Conservation (phyloP, 2,797 vertebrate genomes). For the Phylloscopus collybita region DNA sequence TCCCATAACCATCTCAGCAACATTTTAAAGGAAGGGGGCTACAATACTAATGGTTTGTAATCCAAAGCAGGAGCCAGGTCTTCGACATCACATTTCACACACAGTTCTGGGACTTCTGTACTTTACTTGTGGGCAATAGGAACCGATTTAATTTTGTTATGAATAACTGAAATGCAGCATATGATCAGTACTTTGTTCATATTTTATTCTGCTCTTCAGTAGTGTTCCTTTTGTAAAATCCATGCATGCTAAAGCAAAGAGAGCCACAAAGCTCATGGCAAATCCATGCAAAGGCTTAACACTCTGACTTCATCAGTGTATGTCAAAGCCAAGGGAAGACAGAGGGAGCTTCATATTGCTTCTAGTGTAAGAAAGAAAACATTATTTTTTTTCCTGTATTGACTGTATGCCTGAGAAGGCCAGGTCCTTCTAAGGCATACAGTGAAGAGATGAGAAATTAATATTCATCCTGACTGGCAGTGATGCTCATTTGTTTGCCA, state of each 20-base stretch:
- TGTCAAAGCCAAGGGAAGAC: not conserved
- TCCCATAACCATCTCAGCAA: not conserved
- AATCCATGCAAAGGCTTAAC: not conserved
- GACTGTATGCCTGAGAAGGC: not conserved
- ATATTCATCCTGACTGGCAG: not conserved
- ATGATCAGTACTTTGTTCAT: not conserved
- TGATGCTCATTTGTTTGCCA: not conserved
- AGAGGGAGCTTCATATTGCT: not conserved
- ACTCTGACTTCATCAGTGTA: not conserved
- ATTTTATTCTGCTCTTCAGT: not conserved
- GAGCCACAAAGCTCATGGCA: not conserved
- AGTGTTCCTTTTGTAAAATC: not conserved
- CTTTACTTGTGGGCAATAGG: not conserved
- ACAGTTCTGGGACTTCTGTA: not conserved
- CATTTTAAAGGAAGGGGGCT: not conserved
- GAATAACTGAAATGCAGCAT: not conserved
- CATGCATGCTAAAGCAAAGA: not conserved
- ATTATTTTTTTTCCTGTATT: not conserved
- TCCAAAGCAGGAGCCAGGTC: not conserved
- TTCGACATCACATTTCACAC: not conserved
- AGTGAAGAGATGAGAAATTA: not conserved
- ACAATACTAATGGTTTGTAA: not conserved
- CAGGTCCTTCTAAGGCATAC: too few relatives aligned
- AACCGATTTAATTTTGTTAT: not conserved
- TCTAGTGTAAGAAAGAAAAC: not conserved